Evolutionary conservation across 2,113 vertebrate genomes (phyloP), one percentile per base, ranked within the genome.

Genomic region (Zosterops japonicus): DNA sequence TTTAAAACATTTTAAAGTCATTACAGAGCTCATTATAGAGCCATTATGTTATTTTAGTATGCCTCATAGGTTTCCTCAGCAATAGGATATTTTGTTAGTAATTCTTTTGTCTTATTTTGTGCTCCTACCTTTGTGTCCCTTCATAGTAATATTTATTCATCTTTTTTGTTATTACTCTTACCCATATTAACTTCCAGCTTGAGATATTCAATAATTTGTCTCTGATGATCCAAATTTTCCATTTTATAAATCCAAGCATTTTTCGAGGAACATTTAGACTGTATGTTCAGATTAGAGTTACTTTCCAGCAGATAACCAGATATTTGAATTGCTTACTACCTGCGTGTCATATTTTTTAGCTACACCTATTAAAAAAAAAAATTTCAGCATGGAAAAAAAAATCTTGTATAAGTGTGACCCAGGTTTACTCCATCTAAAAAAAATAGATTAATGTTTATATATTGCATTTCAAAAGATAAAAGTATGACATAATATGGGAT

Each of bases 311-410:
- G 10, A 35, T 10, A 70, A 12, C 1, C 11, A 63, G 12, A 19
- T 61, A 83, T 71, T 39, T 83, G 6, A 63, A 60, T 69, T 9
- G 15, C 6, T 74, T 36, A 29, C 11, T 36, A 57, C 6, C 42
- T 24, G 3, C 3, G 49, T 49, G 24, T 18, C 27, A 67, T 15
- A 8, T 47, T 33, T 67, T 83, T 75, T 67, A 39, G 28, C 24
- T 33, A 8, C 1, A 35, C 0, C 0, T 35, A 35, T 67, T 70
- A 0, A 12, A 74, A 78, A 63, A 75, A n/a, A 9, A 4, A 3
- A 2, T 53, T 39, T 39, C 36, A 60, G 2, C 6, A n/a, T 28
- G 5, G 22, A 17, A 33, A 29, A 23, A 56, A n/a, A 47, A 75
- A 10, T 9, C 14, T 77, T 78, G 1, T 21, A 14, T 57, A 9